Percentiles rank a stretch among this genome's conserved stretches.
Evolutionary conservation across 2,888 invertebrate species (phyloP).

Genomic region (Corbicula japonica): DNA sequence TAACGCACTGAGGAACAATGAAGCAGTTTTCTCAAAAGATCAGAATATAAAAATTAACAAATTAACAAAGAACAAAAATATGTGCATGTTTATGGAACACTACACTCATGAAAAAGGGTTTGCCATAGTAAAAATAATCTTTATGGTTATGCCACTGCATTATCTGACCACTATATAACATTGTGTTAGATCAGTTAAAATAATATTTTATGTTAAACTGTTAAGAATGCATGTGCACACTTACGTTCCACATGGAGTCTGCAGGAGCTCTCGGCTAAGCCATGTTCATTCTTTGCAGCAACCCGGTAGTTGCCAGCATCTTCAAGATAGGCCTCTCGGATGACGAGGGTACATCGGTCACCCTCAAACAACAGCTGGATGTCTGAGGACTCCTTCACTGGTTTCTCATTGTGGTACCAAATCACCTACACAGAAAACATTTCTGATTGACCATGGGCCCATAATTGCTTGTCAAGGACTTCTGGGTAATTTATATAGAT

Average conservation of each 20-base stretch:
- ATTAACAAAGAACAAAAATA: no score
- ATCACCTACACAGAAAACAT: constrained; percentile 88
- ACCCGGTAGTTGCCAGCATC: constrained; percentile 93
- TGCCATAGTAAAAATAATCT: no score
- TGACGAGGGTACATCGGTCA: constrained; percentile 88
- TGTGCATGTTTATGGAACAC: no score
- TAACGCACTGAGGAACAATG: no score
- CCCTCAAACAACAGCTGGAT: constrained; percentile 94
- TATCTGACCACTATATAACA: no score
- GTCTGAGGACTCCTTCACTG: constrained; percentile 94
- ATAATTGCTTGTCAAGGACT: neutral
- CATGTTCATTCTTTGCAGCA: constrained; percentile 95
- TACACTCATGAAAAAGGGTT: no score
- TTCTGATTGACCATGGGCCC: neutral
- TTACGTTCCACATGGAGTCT: constrained; percentile 91
- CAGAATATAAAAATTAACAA: no score
- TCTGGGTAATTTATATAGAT: neutral
- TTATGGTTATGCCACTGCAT: no score
- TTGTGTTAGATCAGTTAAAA: no score
- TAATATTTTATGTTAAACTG: no score
- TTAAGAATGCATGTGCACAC: constrained; percentile 67
- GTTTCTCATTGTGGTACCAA: constrained; percentile 93
- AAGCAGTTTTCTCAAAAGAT: no score
- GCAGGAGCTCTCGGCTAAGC: constrained; percentile 93
- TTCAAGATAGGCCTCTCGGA: constrained; percentile 89